These are phyloP conservation scores for Selenia dentaria DNA, from an alignment of 2,888 invertebrate genomes.

Conservation along the genomic window DNA sequence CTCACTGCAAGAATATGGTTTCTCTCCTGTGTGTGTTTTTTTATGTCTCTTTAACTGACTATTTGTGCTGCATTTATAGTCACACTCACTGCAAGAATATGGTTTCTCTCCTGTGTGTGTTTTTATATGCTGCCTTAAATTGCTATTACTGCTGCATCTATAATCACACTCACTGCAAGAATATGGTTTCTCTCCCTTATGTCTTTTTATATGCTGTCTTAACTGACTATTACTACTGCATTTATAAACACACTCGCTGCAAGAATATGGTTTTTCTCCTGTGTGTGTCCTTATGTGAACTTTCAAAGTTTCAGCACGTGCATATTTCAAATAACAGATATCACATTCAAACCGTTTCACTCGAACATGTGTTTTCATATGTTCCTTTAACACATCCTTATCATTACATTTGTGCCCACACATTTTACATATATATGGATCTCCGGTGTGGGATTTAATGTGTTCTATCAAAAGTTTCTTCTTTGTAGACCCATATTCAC, in stretches of 20 bases:
- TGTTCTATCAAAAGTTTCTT: not conserved
- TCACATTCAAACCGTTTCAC: not conserved
- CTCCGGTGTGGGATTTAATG: not conserved
- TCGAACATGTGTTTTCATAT: not conserved
- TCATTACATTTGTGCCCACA: not conserved
- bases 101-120: no score
- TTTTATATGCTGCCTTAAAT: no score
- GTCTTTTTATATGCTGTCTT: not conserved
- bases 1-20: not conserved
- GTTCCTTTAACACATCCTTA: not conserved
- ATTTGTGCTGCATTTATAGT: no score
- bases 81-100: no score
- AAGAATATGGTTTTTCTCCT: not conserved
- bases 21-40: not conserved
- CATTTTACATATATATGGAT: not conserved
- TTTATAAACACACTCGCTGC: not conserved
- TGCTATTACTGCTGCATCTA: not conserved
- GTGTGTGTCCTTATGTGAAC: not conserved
- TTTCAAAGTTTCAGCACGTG: not conserved
- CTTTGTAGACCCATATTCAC: not conserved
- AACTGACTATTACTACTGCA: not conserved
- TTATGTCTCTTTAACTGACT: no score
- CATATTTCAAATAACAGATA: not conserved
- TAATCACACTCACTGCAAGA: not conserved
- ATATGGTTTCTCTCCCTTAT: not conserved